A percentile compares a stretch with the other conserved stretches of the same genome.
phyloP scores from a whole-genome alignment of 2,888 invertebrate genomes.

The Pterostichus niger region DNA sequence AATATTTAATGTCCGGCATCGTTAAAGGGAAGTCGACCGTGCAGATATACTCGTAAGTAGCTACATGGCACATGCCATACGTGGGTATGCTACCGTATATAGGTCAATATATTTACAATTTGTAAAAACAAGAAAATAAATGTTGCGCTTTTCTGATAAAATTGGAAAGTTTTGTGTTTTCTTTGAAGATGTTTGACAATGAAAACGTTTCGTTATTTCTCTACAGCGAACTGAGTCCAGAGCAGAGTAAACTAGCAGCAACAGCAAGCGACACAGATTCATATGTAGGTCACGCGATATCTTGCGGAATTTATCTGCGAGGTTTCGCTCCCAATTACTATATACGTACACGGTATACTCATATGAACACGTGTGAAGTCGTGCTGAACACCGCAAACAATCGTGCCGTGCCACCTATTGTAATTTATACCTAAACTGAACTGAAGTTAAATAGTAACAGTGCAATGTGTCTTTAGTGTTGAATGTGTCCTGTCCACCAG shows the following conservation, averaged over 20 bases:
- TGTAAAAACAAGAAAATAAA: slow-evolving; percentile 18
- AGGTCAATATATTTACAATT: slow-evolving; percentile 13
- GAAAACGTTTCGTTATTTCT: slow-evolving; percentile 9
- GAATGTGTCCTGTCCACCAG: background rate
- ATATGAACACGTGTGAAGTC: slow-evolving; percentile 18
- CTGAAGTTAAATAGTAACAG: too few relatives aligned
- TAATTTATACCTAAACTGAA: background rate
- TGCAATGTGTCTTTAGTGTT: background rate
- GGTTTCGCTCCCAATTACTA: slow-evolving; percentile 38
- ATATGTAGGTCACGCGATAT: slow-evolving; percentile 47
- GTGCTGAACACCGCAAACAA: background rate
- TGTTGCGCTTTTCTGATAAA: slow-evolving; percentile 1
- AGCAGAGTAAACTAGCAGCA: background rate
- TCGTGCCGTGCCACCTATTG: background rate
- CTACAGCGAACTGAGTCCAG: slow-evolving; percentile 9
- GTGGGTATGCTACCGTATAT: background rate
- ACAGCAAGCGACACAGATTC: background rate
- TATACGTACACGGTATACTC: slow-evolving; percentile 7
- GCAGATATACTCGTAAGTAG: too few relatives aligned
- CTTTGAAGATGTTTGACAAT: slow-evolving; percentile 23
- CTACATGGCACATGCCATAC: too few relatives aligned
- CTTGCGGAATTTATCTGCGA: slow-evolving; percentile 46
- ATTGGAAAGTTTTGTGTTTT: slow-evolving; percentile 36
- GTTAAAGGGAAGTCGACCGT: too few relatives aligned
- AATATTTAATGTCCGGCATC: too few relatives aligned